Evolutionary conservation across 2,113 vertebrate species (phyloP), one percentile per base, ranked within the genome.

Genomic region (Gambusia affinis): DNA sequence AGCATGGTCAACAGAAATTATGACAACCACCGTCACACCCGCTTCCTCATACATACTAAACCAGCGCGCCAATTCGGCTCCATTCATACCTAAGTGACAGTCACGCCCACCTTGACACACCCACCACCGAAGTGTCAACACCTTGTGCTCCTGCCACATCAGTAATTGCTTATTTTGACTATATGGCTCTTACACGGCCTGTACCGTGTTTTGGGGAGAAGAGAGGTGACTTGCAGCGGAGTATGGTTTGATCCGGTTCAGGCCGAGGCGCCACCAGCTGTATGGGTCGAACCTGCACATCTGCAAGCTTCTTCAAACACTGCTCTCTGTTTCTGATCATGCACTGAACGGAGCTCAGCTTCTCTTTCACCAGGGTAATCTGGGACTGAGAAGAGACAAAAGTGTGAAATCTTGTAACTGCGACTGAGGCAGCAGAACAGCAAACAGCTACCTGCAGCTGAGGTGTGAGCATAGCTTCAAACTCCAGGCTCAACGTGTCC

Each of bases 151-250:
- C n/a, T n/a, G n/a, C n/a, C n/a, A n/a, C n/a, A n/a, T n/a, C n/a
- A n/a, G n/a, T n/a, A n/a, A n/a, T n/a, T n/a, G n/a, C n/a, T n/a
- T n/a, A n/a, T n/a, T n/a, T n/a, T n/a, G n/a, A n/a, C n/a, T n/a
- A n/a, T n/a, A n/a, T n/a, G n/a, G n/a, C n/a, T n/a, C n/a, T n/a
- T n/a, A n/a, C n/a, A n/a, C 1, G n/a, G 64, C 10, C 28, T 12
- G 87, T 95, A 99, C 98, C 95, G 64, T 96, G 95, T 87, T 96
- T 97, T 4, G 96, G 94, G 65, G 96, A 96, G 85, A 97, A 97
- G 0, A 96, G 82, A 0, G 95, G 94, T 0, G 94, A 93, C 89
- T 95, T 96, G 75, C 95, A 91, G 61, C 91, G 91, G 27, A 85
- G 84, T 0, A 91, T 83, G 1, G 90, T 76, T 42, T 84, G 92